Evolutionary conservation across 2,888 invertebrate genomes (phyloP), one percentile per base, ranked within the genome.

Genomic region (Andrena fulva): DNA sequence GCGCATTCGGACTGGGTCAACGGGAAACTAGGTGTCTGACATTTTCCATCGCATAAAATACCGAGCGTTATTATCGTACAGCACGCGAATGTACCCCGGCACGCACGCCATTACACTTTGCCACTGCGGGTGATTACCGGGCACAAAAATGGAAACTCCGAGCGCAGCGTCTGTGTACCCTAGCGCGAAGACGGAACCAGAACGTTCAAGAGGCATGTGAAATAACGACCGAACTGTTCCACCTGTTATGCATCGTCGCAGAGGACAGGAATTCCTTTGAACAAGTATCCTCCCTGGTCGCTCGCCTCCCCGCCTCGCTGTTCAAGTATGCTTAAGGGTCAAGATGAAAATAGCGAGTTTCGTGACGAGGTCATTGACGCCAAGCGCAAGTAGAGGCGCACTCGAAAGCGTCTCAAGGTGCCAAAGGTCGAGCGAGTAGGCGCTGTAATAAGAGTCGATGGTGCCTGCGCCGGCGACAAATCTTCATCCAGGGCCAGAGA

Each of bases 341-440:
- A 74, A 67, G 82, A 83, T 83, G 82, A 70, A 83, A 83, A 83
- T 82, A 83, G 83, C 77, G 66, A 54, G 27, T 54, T 73, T 74
- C 62, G 78, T 62, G 83, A 82, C 24, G 83, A 83, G 82, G 82
- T 83, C 83, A 74, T 82, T 63, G 82, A 77, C 82, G 60, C 72
- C 52, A 27, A 69, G 81, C 59, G 64, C 81, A 42, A 69, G 63
- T 16, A 16, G 76, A 69, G 59, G 63, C 69, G 60, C 35, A 69
- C 72, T 69, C 68, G 71, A 69, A 76, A 72, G n/a, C 71, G 81
- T 69, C 54, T 69, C 64, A 64, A 81, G 69, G 82, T 81, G 82
- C 59, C 62, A 73, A 81, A 82, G 82, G 80, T 75, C 75, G 75
- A 59, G 24, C 48, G 72, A 72, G 78, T 73, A 82, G 67, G 70